Base-by-base conservation (phyloP, 2,888 invertebrate species). In the Chamaedrilus cognettii region DNA sequence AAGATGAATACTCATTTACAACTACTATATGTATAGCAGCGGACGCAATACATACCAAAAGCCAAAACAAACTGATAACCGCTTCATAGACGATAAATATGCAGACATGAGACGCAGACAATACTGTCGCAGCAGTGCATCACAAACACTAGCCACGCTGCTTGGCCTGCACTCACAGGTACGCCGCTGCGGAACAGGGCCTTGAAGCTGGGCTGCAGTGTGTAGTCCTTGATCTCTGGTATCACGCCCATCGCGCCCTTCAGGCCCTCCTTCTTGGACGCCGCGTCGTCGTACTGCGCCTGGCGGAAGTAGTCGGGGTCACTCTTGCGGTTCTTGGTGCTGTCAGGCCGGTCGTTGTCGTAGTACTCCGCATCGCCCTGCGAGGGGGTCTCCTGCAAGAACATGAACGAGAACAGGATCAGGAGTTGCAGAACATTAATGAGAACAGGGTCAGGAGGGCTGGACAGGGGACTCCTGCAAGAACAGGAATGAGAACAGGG, bases 291-390 rank as follows among this genome's bases (percentile, higher is more conserved):
- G 26, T 62, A 50, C 5, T 26, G 28, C 28, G 49, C 49, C 52
- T 62, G 50, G 11, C 51, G 30, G n/a, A 51, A n/a, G 23, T 62
- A 62, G 3, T 62, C 62, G 7, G 49, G 51, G 7, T 28, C 51
- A 15, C 19, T 23, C n/a, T 2, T n/a, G 30, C 3, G 51, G n/a
- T 51, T 26, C n/a, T 3, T 26, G 30, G 2, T 28, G n/a, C 33
- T 26, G 31, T 62, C 62, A 19, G 60, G 60, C 34, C 28, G 34
- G 26, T 62, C 62, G 19, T 30, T 23, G 33, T 62, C 62, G 33
- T 62, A 62, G 52, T 62, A 62, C n/a, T 62, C 62, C 19, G 62
- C 26, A 28, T 62, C 51, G 30, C 28, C 34, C 60, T 60, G 42
- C 0, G 42, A 60, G 19, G 19, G 28, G 30, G 15, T 30, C 3